A percentile compares a stretch with the other conserved stretches of the same genome.
Conservation (phyloP, 2,888 invertebrate genomes). For the Ligdia adustata region DNA sequence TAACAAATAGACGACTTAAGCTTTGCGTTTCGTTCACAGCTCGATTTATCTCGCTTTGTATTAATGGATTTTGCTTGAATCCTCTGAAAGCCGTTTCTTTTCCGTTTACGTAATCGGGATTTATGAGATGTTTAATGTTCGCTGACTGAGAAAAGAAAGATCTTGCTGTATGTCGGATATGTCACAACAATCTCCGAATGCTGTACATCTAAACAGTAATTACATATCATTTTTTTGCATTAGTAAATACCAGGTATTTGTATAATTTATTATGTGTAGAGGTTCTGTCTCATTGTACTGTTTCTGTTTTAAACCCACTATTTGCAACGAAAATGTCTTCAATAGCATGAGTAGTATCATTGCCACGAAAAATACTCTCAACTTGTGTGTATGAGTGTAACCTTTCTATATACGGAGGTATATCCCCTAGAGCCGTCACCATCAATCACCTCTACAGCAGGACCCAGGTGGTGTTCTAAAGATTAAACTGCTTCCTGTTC, state of each 20-base stretch:
- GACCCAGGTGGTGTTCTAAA: conserved; percentile 39
- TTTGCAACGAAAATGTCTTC: no score
- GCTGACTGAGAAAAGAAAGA: conserved; percentile 1
- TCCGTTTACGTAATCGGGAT: conserved; percentile 20
- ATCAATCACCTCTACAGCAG: conserved; percentile 42
- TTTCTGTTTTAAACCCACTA: no score
- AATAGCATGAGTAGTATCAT: no score
- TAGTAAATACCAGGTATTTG: no score
- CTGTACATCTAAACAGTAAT: no score
- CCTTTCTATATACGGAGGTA: conserved; percentile 22
- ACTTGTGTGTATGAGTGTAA: no score
- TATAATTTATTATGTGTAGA: no score
- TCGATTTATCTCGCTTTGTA: conserved; percentile 33
- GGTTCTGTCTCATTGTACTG: no score
- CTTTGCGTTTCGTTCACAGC: conserved; percentile 21
- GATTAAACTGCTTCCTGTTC: conserved; percentile 38
- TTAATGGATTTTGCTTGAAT: conserved; percentile 24
- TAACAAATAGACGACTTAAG: conserved; percentile 15
- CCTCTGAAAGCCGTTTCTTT: conserved; percentile 14
- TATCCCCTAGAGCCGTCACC: conserved; percentile 39
- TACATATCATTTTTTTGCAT: no score
- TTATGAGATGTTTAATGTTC: conserved; percentile 19
- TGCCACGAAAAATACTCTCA: no score
- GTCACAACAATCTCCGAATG: no score
- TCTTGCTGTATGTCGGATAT: no score